Evolutionary conservation across 2,797 vertebrate genomes (phyloP), one percentile per base, ranked within the genome.

Genomic region (Enoplosus armatus): DNA sequence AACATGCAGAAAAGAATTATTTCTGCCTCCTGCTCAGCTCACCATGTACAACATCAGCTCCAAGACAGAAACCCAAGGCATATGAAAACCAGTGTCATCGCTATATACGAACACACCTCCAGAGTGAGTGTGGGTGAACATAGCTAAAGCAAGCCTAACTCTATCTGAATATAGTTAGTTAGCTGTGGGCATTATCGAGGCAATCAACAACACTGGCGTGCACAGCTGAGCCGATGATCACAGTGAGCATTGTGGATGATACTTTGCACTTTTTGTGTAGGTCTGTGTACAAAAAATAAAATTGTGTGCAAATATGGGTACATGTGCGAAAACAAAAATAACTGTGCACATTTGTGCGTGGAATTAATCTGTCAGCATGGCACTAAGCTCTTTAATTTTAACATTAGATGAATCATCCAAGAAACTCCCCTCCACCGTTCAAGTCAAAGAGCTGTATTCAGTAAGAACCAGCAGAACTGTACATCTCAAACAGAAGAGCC

Each of bases 1-100:
- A 35, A 84, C 67, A 61, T 9, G 26, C 27, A 70, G 56, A 70
- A 77, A 31, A 75, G 9, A 64, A 75, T 61, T 27, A 79, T 71
- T 66, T 63, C 24, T 20, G 63, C 63, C 12, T 55, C 41, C 47
- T 12, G 5, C 51, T 77, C 26, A 7, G 10, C 29, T 79, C n/a
- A 72, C 53, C 61, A 75, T 55, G 45, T 35, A 24, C 7, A 64
- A 39, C 68, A 68, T 31, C 37, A 72, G 65, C 29, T 50, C 26
- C 66, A 16, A 56, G 31, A 55, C n/a, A 54, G 24, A 60, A 48
- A 73, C 31, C 15, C 4, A 16, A 79, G 50, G 48, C 9, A 60
- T 41, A 72, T 14, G n/a, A 89, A 77, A 79, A 43, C 60, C 63
- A 61, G 77, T 35, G 55, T 45, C 27, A 22, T 15, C 4, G 2